Percentiles rank a stretch among this genome's conserved stretches.
Conservation (phyloP, 2,113 vertebrate genomes). For the Bufo gargarizans region DNA sequence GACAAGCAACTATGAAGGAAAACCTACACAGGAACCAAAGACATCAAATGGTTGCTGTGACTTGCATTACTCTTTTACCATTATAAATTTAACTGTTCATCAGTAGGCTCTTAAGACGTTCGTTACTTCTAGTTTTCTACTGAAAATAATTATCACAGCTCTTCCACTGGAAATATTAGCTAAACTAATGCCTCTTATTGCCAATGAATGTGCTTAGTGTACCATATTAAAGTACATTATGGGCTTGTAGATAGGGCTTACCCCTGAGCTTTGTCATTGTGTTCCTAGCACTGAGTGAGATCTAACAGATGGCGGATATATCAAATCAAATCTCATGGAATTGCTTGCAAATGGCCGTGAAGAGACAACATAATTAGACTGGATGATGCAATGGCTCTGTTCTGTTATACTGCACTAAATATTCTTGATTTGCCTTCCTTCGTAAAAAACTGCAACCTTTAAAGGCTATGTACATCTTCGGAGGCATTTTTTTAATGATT, state of each 20-base stretch:
- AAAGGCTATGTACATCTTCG: too few relatives aligned
- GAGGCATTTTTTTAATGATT: too few relatives aligned
- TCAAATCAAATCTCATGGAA: slow-evolving; percentile 30
- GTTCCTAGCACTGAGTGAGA: not conserved
- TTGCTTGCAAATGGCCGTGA: not conserved
- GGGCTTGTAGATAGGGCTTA: not conserved
- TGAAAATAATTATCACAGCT: not conserved
- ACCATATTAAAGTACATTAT: not conserved
- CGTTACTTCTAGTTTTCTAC: not conserved
- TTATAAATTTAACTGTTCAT: not conserved
- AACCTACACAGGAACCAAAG: too few relatives aligned
- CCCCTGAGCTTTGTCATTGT: slow-evolving; percentile 13
- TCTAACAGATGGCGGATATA: slow-evolving; percentile 21
- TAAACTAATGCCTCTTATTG: not conserved
- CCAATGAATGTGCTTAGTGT: slow-evolving; percentile 2
- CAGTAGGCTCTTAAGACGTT: not conserved
- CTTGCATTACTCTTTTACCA: not conserved
- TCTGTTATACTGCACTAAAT: not conserved
- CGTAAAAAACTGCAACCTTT: too few relatives aligned
- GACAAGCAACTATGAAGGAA: not conserved
- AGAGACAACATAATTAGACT: slow-evolving; percentile 10
- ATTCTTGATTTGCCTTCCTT: not conserved
- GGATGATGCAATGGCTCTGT: not conserved
- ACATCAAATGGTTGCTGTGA: too few relatives aligned
- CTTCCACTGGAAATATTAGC: not conserved